phyloP scores from a whole-genome alignment of 2,113 vertebrate species.

The Eurystomus gularis region DNA sequence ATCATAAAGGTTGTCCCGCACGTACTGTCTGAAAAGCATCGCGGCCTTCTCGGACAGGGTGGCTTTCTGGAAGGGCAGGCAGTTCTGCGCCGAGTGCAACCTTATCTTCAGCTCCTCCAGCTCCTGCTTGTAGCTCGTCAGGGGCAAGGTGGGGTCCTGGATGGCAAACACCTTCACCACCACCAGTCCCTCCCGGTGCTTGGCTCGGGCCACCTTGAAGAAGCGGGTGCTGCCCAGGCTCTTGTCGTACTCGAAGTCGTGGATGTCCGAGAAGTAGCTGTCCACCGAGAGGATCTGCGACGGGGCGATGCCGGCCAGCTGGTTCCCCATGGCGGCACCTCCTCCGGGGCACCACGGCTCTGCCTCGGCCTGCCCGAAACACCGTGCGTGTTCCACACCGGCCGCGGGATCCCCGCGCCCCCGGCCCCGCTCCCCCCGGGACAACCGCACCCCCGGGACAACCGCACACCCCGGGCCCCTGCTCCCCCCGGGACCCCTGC shows the following conservation, averaged over 20 bases:
- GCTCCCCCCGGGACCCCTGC: neutral
- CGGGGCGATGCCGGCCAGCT: slow-evolving; percentile 95
- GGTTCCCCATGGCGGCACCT: slow-evolving; percentile 87
- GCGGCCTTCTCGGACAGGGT: slow-evolving; percentile 91
- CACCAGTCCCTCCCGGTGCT: slow-evolving; percentile 92
- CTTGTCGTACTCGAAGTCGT: slow-evolving; percentile 95
- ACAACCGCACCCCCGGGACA: too few species aligned
- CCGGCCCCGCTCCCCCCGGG: too few species aligned
- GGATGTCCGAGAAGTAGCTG: slow-evolving; percentile 97
- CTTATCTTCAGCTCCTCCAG: slow-evolving; percentile 95
- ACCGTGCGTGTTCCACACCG: neutral
- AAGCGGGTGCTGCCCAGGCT: slow-evolving; percentile 96
- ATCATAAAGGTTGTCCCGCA: slow-evolving; percentile 96
- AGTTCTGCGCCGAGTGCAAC: slow-evolving; percentile 92
- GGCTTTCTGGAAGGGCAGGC: slow-evolving; percentile 93
- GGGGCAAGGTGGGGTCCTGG: slow-evolving; percentile 92
- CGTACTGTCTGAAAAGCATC: slow-evolving; percentile 93
- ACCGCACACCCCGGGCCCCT: too few species aligned
- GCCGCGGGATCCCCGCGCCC: too few species aligned
- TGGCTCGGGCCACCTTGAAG: slow-evolving; percentile 96
- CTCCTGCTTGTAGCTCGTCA: slow-evolving; percentile 95
- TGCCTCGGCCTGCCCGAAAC: neutral
- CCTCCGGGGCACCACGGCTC: neutral
- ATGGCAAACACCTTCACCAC: slow-evolving; percentile 99
- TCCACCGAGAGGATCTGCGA: slow-evolving; percentile 98